Evolutionary conservation across 2,797 vertebrate species (phyloP), one percentile per base, ranked within the genome.

Genomic region (Helostoma temminkii): DNA sequence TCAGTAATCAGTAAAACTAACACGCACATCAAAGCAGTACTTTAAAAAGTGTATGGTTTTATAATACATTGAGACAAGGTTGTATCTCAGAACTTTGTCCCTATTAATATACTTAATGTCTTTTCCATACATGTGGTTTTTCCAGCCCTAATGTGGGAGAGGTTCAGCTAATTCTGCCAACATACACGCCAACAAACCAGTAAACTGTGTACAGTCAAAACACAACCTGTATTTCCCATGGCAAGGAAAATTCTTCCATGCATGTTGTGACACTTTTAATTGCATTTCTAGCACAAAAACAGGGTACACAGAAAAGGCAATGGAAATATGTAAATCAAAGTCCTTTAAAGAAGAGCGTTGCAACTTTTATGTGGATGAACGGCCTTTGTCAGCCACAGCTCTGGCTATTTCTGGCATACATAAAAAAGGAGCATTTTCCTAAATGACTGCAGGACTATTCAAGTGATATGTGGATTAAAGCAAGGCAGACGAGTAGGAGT

Each of bases 401-500:
- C 16, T 22, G 6, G 30, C 50, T 30, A 54, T 34, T 11, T 26
- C 43, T 18, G 18, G n/a, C 0, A 0, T 7, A 11, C 4, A 55
- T 6, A 26, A 21, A 66, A 59, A 32, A 49, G n/a, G n/a, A 8
- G 15, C 6, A 5, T 36, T 58, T 65, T 72, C 32, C 60, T 60
- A 62, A 22, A 6, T 45, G 26, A 63, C 49, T 7, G 39, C 26
- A 9, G 12, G 18, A 53, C 14, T 16, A 26, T 24, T 48, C 15
- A 41, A 15, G 30, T 15, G 7, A 2, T 3, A 9, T 9, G 6
- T 9, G 25, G 41, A 48, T 5, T 36, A 9, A 55, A 32, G 37
- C 50, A 66, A 76, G 64, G 43, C 52, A 52, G 19, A 66, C 59
- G 15, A 72, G 15, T 11, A 19, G 16, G 5, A 6, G 9, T 48